phyloP scores from a whole-genome alignment of 2,113 vertebrate species.

The Piprites chloris region DNA sequence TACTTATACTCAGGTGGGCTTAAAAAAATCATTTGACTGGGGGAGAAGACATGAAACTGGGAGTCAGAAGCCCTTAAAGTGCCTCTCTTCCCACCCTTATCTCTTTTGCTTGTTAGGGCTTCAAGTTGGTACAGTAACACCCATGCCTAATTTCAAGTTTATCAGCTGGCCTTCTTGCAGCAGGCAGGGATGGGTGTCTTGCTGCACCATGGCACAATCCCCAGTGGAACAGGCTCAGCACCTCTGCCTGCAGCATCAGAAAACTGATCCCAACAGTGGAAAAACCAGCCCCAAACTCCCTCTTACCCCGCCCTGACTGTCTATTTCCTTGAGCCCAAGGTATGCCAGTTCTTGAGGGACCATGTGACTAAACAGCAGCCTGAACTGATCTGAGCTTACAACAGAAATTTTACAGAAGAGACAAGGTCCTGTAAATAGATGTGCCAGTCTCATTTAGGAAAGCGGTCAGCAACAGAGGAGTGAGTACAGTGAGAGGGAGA shows the following conservation, averaged over 20 bases:
- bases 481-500: background rate
- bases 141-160: rapidly evolving
- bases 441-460: background rate
- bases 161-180: background rate
- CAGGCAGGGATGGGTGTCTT: background rate
- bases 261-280: background rate
- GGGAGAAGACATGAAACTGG: background rate
- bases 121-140: rapidly evolving
- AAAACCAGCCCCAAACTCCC: background rate
- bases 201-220: rapidly evolving
- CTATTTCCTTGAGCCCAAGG: background rate
- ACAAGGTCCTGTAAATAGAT: background rate
- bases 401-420: background rate
- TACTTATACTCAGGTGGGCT: background rate
- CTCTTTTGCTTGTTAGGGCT: background rate
- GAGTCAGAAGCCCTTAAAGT: background rate
- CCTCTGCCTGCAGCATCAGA: background rate
- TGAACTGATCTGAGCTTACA: background rate
- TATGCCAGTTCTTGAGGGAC: background rate
- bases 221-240: background rate
- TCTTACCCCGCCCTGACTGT: too few relatives aligned
- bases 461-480: background rate
- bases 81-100: background rate
- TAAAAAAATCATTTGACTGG: background rate
- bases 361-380: background rate